These are phyloP conservation scores for Heterochromis multidens DNA, from an alignment of 2,113 vertebrate species.

Conservation along the genomic window DNA sequence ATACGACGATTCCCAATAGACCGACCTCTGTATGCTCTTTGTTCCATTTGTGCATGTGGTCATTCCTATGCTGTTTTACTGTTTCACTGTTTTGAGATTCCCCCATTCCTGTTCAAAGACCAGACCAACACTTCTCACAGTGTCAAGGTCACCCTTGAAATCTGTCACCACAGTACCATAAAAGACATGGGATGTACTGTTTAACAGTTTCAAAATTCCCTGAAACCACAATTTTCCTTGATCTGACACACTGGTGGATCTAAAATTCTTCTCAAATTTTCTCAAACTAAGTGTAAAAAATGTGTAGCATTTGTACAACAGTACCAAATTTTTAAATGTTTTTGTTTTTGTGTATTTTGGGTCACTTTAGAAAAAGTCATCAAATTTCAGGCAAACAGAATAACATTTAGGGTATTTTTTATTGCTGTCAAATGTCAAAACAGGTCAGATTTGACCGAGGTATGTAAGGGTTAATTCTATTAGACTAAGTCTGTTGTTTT, in stretches of 20 bases:
- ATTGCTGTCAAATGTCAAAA: neutral
- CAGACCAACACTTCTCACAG: too few species aligned
- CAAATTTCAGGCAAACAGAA: neutral
- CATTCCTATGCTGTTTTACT: neutral
- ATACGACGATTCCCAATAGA: too few species aligned
- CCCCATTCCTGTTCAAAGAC: too few species aligned
- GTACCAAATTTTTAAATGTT: neutral
- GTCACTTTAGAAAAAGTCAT: too few species aligned
- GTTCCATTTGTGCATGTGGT: neutral
- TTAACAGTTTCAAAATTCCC: too few species aligned
- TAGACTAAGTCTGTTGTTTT: neutral
- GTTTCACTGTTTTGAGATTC: too few species aligned
- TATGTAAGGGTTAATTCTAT: neutral
- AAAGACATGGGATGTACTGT: accelerated
- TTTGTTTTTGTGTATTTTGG: too few species aligned
- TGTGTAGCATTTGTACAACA: neutral
- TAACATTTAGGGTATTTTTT: neutral
- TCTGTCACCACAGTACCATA: too few species aligned
- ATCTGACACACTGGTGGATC: neutral
- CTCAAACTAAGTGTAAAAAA: neutral
- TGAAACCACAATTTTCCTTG: too few species aligned
- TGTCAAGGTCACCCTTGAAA: too few species aligned
- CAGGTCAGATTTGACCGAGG: accelerated
- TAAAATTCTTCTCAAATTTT: accelerated
- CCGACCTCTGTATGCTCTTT: too few species aligned